phyloP scores from a whole-genome alignment of 2,888 invertebrate genomes.

The Euproctis similis region DNA sequence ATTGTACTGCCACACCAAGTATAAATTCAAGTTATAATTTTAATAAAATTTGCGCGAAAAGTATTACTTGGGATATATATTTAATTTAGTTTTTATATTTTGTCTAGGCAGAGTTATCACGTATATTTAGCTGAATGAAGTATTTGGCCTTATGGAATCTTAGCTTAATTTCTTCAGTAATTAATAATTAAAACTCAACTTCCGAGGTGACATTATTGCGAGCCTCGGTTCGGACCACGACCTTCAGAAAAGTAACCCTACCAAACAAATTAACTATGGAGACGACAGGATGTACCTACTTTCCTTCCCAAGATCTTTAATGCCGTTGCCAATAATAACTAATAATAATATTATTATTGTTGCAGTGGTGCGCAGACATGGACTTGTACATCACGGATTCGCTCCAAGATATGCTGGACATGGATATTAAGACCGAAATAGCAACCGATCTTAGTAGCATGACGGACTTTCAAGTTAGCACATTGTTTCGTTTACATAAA shows the following conservation, averaged over 20 bases:
- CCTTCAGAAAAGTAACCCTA: no score
- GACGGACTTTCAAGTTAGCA: conserved; percentile 78
- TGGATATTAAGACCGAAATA: conserved; percentile 91
- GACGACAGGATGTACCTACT: no score
- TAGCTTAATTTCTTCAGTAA: no score
- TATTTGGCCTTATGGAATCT: no score
- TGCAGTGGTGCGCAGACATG: conserved; percentile 75
- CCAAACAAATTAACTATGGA: no score
- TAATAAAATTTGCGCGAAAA: conserved; percentile 46
- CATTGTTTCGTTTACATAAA: no score
- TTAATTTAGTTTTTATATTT: neutral
- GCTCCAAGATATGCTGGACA: conserved; percentile 92
- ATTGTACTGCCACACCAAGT: conserved; percentile 43
- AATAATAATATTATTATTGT: conserved; percentile 18
- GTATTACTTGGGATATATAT: conserved; percentile 1
- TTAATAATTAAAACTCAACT: no score
- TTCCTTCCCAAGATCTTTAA: neutral
- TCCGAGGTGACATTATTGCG: no score
- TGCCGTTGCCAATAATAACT: neutral
- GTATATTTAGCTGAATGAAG: no score
- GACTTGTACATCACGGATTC: conserved; percentile 82
- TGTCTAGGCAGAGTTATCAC: no score
- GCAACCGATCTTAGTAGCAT: conserved; percentile 85
- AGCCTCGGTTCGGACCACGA: no score
- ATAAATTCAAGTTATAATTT: conserved; percentile 15